These are phyloP conservation scores for Morbakka virulenta DNA, from an alignment of 30 jellyfish, hydroid and myxozoan species.

Conservation along the genomic window DNA sequence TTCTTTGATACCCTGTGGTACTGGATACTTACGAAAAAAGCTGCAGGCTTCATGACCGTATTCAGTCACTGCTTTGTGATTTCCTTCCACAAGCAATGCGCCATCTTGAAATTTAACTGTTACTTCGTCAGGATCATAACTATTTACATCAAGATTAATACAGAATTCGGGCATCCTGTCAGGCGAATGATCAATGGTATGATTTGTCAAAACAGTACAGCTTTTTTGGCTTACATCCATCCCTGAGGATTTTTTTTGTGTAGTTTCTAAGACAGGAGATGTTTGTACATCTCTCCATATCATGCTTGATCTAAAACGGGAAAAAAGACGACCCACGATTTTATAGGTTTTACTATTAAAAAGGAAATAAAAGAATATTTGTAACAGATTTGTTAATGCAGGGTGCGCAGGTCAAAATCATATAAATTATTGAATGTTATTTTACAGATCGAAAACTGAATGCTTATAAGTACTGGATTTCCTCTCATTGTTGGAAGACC, in stretches of 20 bases:
- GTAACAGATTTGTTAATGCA: too few species aligned
- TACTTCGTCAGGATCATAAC: slow-evolving; percentile 79
- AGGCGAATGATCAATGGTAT: too few species aligned
- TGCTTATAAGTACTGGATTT: too few species aligned
- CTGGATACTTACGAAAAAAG: slow-evolving; percentile 80
- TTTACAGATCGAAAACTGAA: too few species aligned
- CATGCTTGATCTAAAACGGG: slow-evolving; percentile 53
- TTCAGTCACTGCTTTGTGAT: slow-evolving; percentile 78
- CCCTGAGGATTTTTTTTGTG: not conserved
- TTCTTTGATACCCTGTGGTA: slow-evolving; percentile 72
- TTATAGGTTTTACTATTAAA: too few species aligned
- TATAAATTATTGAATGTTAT: too few species aligned
- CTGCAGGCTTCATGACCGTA: slow-evolving; percentile 83
- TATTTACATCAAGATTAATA: slow-evolving; percentile 80
- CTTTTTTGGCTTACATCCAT: not conserved
- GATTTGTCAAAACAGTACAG: too few species aligned
- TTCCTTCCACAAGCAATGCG: slow-evolving; percentile 64
- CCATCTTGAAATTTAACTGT: slow-evolving; percentile 62
- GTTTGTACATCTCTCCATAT: slow-evolving; percentile 52
- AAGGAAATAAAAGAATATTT: too few species aligned
- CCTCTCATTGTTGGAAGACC: too few species aligned
- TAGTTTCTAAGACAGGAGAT: not conserved
- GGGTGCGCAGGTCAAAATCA: too few species aligned
- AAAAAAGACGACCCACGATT: not conserved
- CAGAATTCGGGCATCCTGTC: slow-evolving; percentile 49